Percentiles rank a stretch among this genome's conserved stretches.
phyloP scores from a whole-genome alignment of 2,113 vertebrate species.

The Salvelinus fontinalis region DNA sequence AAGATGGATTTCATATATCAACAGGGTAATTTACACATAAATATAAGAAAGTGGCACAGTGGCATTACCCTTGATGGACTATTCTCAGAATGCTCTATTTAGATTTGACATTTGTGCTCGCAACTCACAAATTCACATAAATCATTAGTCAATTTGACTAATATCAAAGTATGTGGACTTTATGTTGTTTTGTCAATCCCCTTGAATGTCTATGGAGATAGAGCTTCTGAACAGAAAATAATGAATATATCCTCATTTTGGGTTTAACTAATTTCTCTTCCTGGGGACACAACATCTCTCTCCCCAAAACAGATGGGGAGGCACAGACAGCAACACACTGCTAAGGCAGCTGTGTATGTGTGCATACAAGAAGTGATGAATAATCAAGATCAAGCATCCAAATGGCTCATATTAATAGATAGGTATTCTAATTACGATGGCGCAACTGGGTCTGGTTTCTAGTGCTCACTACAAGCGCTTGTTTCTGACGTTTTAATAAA shows the following conservation, averaged over 20 bases:
- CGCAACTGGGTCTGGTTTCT: conserved; percentile 61
- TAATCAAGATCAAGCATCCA: conserved; percentile 71
- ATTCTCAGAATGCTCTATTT: neutral
- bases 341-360: conserved; percentile 71
- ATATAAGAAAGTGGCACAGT: no score
- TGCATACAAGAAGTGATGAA: conserved; percentile 77
- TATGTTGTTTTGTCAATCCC: no score
- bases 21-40: no score
- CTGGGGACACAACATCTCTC: neutral
- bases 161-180: no score
- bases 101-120: neutral
- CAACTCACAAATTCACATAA: neutral
- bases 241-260: neutral
- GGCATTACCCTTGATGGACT: no score
- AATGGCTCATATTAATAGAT: conserved; percentile 74
- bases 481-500: neutral
- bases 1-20: neutral
- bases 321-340: conserved; percentile 68
- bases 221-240: neutral
- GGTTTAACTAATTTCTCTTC: neutral
- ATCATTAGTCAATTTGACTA: no score
- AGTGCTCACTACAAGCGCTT: conserved; percentile 30
- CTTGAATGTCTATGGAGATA: neutral
- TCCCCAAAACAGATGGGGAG: conserved; percentile 65
- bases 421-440: conserved; percentile 74